phyloP scores from a whole-genome alignment of 35 echinoderm and acorn worm genomes.

The Amphiura filiformis region DNA sequence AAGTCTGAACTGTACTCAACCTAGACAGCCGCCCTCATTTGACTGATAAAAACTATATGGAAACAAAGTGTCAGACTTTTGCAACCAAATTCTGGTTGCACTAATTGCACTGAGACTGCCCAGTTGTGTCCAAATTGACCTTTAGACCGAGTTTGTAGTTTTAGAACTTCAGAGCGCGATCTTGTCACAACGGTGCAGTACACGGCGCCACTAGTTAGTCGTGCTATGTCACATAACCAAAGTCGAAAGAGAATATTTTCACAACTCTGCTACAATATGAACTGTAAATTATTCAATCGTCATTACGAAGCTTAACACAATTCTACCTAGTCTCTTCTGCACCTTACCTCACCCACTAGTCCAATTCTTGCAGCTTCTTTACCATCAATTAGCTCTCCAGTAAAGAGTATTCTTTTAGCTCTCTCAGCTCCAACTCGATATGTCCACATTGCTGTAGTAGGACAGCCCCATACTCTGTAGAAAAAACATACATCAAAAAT shows the following conservation, averaged over 20 bases:
- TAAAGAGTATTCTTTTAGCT: conserved; percentile 64
- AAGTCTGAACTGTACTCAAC: too few species aligned
- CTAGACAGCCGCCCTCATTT: too few species aligned
- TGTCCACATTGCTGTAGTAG: conserved; percentile 56
- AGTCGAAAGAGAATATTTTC: neutral
- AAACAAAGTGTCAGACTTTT: neutral
- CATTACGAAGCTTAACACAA: neutral
- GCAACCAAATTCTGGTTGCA: too few species aligned
- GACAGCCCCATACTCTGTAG: conserved; percentile 69
- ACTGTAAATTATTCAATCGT: too few species aligned
- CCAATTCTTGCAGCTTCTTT: conserved; percentile 67
- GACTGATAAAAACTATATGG: too few species aligned
- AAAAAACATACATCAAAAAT: neutral
- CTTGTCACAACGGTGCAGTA: too few species aligned
- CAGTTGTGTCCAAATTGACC: too few species aligned
- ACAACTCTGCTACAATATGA: too few species aligned
- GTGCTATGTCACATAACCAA: neutral
- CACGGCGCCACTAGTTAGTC: neutral
- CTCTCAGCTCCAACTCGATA: conserved; percentile 59
- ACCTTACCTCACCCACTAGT: conserved; percentile 56
- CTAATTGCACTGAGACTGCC: too few species aligned
- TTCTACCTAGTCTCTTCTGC: neutral
- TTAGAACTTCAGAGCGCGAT: too few species aligned
- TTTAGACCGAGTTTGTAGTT: too few species aligned
- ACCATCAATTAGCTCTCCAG: conserved; percentile 56